These are phyloP conservation scores for Chelonia mydas DNA, from an alignment of 2,797 vertebrate genomes.

Conservation along the genomic window DNA sequence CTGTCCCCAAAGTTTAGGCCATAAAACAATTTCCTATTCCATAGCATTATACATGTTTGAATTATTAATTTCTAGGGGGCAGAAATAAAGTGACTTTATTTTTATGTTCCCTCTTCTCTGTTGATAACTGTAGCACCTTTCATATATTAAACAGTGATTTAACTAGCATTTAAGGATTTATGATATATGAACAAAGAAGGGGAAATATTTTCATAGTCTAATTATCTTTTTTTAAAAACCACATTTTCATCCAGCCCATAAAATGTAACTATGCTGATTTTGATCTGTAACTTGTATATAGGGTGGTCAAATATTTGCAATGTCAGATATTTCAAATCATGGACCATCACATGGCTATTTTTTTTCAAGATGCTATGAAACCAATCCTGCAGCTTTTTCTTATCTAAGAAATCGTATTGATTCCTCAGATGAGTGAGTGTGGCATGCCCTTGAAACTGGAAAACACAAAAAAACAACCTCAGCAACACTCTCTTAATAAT, in stretches of 20 bases:
- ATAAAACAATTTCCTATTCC: not conserved
- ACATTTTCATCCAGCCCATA: not conserved
- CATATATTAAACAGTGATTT: not conserved
- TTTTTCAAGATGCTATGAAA: not conserved
- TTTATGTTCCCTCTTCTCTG: not conserved
- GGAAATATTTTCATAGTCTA: not conserved
- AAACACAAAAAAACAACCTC: not conserved
- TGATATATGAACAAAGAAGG: not conserved
- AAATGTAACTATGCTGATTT: not conserved
- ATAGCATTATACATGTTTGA: not conserved
- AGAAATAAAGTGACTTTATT: not conserved
- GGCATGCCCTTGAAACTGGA: not conserved
- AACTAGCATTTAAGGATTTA: not conserved
- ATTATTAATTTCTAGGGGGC: not conserved
- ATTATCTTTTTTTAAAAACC: not conserved
- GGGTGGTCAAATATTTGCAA: not conserved
- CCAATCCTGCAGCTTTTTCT: not conserved
- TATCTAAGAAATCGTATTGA: not conserved
- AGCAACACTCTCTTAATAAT: not conserved
- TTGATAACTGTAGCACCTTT: not conserved
- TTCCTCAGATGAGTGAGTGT: not conserved
- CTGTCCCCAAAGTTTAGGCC: not conserved
- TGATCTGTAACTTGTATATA: not conserved
- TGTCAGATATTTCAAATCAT: not conserved
- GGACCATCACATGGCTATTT: not conserved